phyloP scores from a whole-genome alignment of 2,113 vertebrate species.

The Pangasianodon gigas region DNA sequence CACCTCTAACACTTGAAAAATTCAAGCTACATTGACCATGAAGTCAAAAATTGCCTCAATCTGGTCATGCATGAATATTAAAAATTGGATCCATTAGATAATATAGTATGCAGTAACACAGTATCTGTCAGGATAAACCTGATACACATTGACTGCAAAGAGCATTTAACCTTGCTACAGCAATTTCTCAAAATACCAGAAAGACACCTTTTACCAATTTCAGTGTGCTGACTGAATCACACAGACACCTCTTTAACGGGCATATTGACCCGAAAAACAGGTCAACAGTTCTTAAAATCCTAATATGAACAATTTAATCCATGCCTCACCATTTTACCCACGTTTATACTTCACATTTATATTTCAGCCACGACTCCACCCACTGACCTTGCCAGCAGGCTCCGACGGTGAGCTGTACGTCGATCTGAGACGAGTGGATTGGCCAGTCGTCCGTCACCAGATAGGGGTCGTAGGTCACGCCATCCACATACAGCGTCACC shows the following conservation, averaged over 20 bases:
- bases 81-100: slow-evolving; percentile 9
- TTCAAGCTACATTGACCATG: neutral
- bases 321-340: neutral
- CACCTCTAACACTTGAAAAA: neutral
- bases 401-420: slow-evolving; percentile 93
- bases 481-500: slow-evolving; percentile 93
- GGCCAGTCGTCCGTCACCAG: slow-evolving; percentile 99
- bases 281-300: neutral
- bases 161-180: neutral
- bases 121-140: neutral
- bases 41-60: slow-evolving; percentile 8
- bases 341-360: neutral
- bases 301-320: neutral
- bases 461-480: slow-evolving; percentile 92
- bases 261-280: neutral
- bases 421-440: slow-evolving; percentile 94
- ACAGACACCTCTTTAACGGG: neutral
- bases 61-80: slow-evolving; percentile 21
- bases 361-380: neutral
- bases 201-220: neutral
- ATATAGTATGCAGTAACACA: neutral
- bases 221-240: neutral
- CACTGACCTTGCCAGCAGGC: slow-evolving; percentile 97
- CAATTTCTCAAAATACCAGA: neutral
- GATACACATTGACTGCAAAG: neutral